Evolutionary conservation across 1,140 invertebrate species (phyloP).

Genomic region (Papilio dardanus): DNA sequence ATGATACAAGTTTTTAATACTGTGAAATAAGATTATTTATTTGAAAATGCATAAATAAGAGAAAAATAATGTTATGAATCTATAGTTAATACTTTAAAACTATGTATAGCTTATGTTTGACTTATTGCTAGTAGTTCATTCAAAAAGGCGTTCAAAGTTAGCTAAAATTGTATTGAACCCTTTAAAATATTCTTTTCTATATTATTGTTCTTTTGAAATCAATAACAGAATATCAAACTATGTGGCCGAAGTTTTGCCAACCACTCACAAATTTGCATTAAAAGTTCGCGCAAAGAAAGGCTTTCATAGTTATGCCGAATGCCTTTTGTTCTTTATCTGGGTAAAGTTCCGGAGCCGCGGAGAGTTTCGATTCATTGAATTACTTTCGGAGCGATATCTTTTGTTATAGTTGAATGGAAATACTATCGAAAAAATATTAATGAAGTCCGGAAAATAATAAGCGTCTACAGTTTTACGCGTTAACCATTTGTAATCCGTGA

Average conservation of each 20-base stretch:
- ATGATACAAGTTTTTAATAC: neutral
- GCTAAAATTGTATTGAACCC: neutral
- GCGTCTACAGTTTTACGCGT: too few species aligned
- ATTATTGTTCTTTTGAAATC: neutral
- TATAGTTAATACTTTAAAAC: neutral
- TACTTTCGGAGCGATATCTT: slow-evolving; percentile 2
- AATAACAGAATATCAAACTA: slow-evolving; percentile 6
- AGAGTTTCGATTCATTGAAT: slow-evolving; percentile 10
- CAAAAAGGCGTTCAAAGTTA: neutral
- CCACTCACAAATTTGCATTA: slow-evolving; percentile 11
- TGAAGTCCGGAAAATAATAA: neutral
- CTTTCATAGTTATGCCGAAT: slow-evolving; percentile 23
- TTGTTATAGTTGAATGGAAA: neutral
- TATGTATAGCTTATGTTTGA: neutral
- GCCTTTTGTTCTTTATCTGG: slow-evolving; percentile 21
- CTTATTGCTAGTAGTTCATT: neutral
- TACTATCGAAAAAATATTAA: neutral
- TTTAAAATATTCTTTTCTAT: neutral
- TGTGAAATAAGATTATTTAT: neutral
- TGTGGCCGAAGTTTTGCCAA: neutral
- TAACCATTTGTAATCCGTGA: neutral
- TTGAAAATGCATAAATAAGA: neutral
- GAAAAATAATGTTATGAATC: neutral
- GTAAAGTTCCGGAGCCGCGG: neutral
- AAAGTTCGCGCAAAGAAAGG: slow-evolving; percentile 9